Evolutionary conservation across 2,113 vertebrate genomes (phyloP).

Genomic region (Pachypanchax playfairii): DNA sequence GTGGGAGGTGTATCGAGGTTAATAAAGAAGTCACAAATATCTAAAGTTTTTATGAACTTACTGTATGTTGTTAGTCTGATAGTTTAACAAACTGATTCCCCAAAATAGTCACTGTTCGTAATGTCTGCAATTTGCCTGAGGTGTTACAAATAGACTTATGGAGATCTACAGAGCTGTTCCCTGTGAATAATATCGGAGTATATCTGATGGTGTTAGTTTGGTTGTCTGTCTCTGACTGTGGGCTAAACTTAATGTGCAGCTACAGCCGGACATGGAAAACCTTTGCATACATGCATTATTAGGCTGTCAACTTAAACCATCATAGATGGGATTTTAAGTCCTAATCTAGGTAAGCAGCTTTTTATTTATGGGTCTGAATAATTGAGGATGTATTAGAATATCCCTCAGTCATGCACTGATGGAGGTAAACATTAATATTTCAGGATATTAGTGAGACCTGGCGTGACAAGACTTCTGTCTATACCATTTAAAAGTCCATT

Average conservation of each 20-base stretch:
- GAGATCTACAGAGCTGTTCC: conserved; percentile 34
- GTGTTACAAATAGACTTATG: conserved; percentile 3
- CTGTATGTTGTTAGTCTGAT: conserved; percentile 33
- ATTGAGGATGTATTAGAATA: conserved; percentile 81
- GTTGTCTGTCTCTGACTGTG: conserved; percentile 17
- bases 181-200: conserved; percentile 36
- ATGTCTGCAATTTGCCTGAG: conserved; percentile 2
- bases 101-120: conserved; percentile 18
- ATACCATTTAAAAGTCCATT: conserved; percentile 79
- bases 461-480: conserved; percentile 74
- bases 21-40: background rate
- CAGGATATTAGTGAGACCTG: conserved; percentile 77
- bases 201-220: conserved; percentile 22
- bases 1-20: background rate
- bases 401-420: conserved; percentile 74
- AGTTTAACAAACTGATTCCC: conserved; percentile 37
- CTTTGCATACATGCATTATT: conserved; percentile 68
- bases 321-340: conserved; percentile 52
- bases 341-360: conserved; percentile 75
- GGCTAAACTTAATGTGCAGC: conserved; percentile 48
- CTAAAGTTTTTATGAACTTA: conserved; percentile 6
- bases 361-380: conserved; percentile 83
- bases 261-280: conserved; percentile 46
- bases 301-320: conserved; percentile 49
- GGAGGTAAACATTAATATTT: conserved; percentile 82